Percentiles rank a stretch among this genome's conserved stretches.
Conservation (phyloP, 2,888 invertebrate genomes). For the Dasypogon diadema region DNA sequence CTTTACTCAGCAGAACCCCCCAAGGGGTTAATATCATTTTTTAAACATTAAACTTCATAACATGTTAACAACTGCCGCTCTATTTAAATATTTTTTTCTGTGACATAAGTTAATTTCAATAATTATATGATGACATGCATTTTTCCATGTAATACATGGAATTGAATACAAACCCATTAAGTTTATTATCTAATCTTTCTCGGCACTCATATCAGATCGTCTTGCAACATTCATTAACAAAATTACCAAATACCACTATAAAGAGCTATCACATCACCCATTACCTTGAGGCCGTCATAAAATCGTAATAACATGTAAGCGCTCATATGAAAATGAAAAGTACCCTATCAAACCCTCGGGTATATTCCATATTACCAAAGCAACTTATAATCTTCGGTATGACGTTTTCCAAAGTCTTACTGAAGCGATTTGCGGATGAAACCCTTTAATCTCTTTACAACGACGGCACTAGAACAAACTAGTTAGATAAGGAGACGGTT, state of each 20-base stretch:
- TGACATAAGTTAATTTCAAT: too few species aligned
- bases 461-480: conserved; percentile 31
- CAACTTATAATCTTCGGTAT: conserved; percentile 19
- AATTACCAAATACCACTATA: conserved; percentile 38
- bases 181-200: conserved; percentile 38
- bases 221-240: conserved; percentile 44
- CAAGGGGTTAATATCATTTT: too few species aligned
- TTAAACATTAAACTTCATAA: too few species aligned
- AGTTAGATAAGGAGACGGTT: conserved; percentile 35
- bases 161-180: neutral
- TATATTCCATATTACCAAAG: neutral
- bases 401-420: conserved; percentile 41
- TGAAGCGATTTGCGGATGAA: conserved; percentile 26
- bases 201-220: conserved; percentile 26
- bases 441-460: conserved; percentile 38
- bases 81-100: too few species aligned
- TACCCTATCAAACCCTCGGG: conserved; percentile 27
- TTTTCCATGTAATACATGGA: too few species aligned
- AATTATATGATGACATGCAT: too few species aligned
- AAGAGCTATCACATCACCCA: conserved; percentile 42
- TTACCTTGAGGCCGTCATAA: conserved; percentile 45
- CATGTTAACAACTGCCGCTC: too few species aligned
- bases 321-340: conserved; percentile 39
- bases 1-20: too few species aligned
- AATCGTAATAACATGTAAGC: conserved; percentile 47